These are phyloP conservation scores for Macrosteles quadrilineatus DNA, from an alignment of 1,140 invertebrate species.

Conservation along the genomic window DNA sequence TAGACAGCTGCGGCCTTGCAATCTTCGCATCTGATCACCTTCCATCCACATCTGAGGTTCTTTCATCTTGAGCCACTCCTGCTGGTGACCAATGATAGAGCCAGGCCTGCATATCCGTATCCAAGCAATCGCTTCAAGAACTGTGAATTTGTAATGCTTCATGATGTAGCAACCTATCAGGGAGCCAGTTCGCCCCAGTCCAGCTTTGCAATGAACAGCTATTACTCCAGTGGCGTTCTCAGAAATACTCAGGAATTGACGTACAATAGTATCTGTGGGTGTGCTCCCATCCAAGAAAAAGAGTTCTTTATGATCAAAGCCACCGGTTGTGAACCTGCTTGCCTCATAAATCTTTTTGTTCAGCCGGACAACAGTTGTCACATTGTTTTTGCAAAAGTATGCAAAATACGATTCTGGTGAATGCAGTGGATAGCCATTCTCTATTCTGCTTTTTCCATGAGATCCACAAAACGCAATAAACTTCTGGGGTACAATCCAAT, in stretches of 20 bases:
- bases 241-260: slow-evolving; percentile 86
- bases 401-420: slow-evolving; percentile 95
- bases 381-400: slow-evolving; percentile 90
- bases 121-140: slow-evolving; percentile 95
- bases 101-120: slow-evolving; percentile 97
- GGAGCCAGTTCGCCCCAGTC: slow-evolving; percentile 94
- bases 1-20: slow-evolving; percentile 47
- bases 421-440: slow-evolving; percentile 92
- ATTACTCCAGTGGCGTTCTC: slow-evolving; percentile 89
- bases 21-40: slow-evolving; percentile 66
- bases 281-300: slow-evolving; percentile 98
- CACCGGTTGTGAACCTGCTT: slow-evolving; percentile 83
- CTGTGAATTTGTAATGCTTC: slow-evolving; percentile 96
- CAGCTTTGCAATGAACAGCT: slow-evolving; percentile 99
- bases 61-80: slow-evolving; percentile 92
- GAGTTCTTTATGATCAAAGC: slow-evolving; percentile 94
- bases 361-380: slow-evolving; percentile 89
- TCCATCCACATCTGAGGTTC: slow-evolving; percentile 73
- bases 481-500: slow-evolving; percentile 98
- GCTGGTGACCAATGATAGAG: slow-evolving; percentile 96
- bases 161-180: slow-evolving; percentile 98
- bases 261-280: slow-evolving; percentile 88
- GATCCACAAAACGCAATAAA: slow-evolving; percentile 98
- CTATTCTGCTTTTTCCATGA: slow-evolving; percentile 84
- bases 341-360: slow-evolving; percentile 98